Base-by-base conservation (phyloP, 2,888 invertebrate genomes). In the Eupithecia exiguata region DNA sequence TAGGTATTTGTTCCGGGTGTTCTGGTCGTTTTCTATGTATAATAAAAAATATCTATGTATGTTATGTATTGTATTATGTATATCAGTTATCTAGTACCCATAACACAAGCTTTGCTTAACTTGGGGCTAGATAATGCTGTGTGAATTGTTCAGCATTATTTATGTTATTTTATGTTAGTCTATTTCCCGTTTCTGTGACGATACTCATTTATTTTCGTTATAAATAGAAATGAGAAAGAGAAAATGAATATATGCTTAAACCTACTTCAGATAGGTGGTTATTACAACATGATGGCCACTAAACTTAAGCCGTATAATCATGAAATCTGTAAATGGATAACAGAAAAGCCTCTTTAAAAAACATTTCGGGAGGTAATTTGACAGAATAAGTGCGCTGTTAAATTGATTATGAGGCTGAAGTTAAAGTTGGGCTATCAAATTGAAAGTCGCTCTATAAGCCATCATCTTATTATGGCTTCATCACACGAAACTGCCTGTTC, bases 401-500 rank as follows among this genome's bases (percentile, higher is more conserved):
- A 75, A 70, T 75, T 75, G 72, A 72, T 75, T 75, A 70, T 36
- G 62, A 69, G 68, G 68, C 66, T 53, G 36, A 63, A 58, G 35
- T 46, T 69, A 38, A 72, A 70, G 43, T 75, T 70, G 76, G 53
- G 71, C 71, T 69, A 77, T 77, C 49, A 77, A 72, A 73, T 77
- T 71, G 66, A 72, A 72, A 77, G 70, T 61, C 76, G 53, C 67
- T 66, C 25, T 74, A 72, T 72, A 74, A 78, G 58, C 25, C 25
- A 78, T 76, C 73, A 76, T 58, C 73, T 78, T 80, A 78, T 78
- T 80, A 79, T 80, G 68, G 74, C 79, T 80, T 80, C 76, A 79
- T 80, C 78, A 69, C 68, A 67, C 12, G 46, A 49, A 49, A 49
- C n/a, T 7, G 35, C 6, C 36, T 65, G 63, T 36, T 18, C 63